Conservation (phyloP, 2,888 invertebrate species). For the Anoplius nigerrimus region DNA sequence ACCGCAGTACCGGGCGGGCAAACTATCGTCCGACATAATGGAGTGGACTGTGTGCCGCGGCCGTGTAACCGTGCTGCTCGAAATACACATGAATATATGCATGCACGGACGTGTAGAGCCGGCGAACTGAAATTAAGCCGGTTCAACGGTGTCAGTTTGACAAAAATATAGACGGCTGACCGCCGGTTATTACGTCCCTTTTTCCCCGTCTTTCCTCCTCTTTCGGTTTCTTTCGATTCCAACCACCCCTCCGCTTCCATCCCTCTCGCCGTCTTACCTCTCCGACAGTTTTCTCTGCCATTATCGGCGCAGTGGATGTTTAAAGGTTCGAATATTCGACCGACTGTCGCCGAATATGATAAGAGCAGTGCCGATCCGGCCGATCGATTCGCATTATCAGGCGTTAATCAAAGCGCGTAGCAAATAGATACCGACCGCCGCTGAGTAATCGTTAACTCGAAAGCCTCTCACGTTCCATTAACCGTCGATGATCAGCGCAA, state of each 20-base stretch:
- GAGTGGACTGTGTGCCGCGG: constrained; percentile 9
- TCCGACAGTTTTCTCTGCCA: too few species aligned
- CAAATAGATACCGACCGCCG: too few species aligned
- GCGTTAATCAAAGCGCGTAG: too few species aligned
- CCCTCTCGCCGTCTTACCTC: constrained; percentile 8
- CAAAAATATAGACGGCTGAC: constrained; percentile 38
- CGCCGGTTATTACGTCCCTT: background rate
- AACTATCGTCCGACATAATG: constrained; percentile 42
- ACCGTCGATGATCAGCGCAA: too few species aligned
- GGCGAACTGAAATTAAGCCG: constrained; percentile 47
- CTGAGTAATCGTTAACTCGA: too few species aligned
- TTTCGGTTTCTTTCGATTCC: background rate
- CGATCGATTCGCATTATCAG: too few species aligned
- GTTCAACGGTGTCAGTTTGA: constrained; percentile 44
- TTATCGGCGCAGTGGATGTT: too few species aligned
- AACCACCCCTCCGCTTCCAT: background rate
- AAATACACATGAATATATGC: constrained; percentile 28
- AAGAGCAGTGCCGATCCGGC: too few species aligned
- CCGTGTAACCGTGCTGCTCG: constrained; percentile 8
- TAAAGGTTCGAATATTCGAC: too few species aligned
- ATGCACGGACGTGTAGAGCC: constrained; percentile 9
- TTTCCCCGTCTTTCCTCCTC: background rate
- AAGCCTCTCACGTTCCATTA: too few species aligned
- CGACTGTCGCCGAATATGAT: too few species aligned
- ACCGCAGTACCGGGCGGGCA: constrained; percentile 6